A percentile compares a stretch with the other conserved stretches of the same genome.
These are phyloP conservation scores for Tachystola acroxantha DNA, from an alignment of 2,888 invertebrate genomes.

Conservation along the genomic window DNA sequence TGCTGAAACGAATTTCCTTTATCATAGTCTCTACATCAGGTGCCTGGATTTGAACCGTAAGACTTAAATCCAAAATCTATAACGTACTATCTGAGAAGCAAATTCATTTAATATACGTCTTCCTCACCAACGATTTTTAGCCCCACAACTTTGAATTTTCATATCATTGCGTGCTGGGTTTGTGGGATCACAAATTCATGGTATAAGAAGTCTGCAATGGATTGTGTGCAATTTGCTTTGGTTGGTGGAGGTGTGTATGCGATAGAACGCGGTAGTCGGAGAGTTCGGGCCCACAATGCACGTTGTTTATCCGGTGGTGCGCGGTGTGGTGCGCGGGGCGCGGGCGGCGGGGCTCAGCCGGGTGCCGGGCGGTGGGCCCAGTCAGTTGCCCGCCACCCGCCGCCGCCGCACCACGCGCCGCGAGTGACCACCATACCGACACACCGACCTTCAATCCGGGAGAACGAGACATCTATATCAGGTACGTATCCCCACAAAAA, in stretches of 20 bases:
- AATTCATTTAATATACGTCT: slow-evolving; percentile 55
- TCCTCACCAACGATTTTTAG: slow-evolving; percentile 20
- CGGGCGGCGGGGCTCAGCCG: slow-evolving; percentile 37
- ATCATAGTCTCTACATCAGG: too few species aligned
- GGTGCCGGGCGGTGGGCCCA: slow-evolving; percentile 60
- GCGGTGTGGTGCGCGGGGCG: slow-evolving; percentile 37
- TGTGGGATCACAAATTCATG: not conserved
- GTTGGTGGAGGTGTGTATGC: slow-evolving; percentile 39
- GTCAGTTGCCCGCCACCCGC: slow-evolving; percentile 37
- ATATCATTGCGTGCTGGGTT: slow-evolving; percentile 22
- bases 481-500: slow-evolving; percentile 43
- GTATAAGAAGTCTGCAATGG: slow-evolving; percentile 22
- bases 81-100: slow-evolving; percentile 57
- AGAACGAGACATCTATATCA: slow-evolving; percentile 71
- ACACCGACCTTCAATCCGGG: slow-evolving; percentile 71
- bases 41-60: slow-evolving; percentile 38
- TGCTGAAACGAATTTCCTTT: too few species aligned
- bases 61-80: slow-evolving; percentile 67
- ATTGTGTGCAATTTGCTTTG: slow-evolving; percentile 13
- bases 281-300: slow-evolving; percentile 74
- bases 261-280: slow-evolving; percentile 49
- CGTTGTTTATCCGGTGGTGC: slow-evolving; percentile 73
- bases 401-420: slow-evolving; percentile 49
- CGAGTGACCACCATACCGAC: slow-evolving; percentile 54
- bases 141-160: slow-evolving; percentile 6